phyloP scores from a whole-genome alignment of 2,113 vertebrate genomes.

The Trematomus loennbergii region DNA sequence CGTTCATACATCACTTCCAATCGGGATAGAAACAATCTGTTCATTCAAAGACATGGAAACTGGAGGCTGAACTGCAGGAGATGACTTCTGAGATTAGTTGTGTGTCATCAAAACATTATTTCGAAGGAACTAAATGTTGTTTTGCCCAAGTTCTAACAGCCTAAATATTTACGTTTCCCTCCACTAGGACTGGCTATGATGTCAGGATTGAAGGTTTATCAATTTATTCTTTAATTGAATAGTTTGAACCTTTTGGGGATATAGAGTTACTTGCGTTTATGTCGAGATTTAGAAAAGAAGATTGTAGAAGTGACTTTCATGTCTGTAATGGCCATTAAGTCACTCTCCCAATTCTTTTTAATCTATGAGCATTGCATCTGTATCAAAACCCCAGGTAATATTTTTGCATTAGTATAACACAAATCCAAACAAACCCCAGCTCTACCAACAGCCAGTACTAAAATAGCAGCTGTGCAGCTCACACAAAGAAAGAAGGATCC shows the following conservation, averaged over 20 bases:
- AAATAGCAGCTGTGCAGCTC: conserved; percentile 1
- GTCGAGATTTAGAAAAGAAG: too few species aligned
- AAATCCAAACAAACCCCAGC: neutral
- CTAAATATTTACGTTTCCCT: neutral
- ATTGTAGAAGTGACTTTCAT: too few species aligned
- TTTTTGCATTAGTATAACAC: too few species aligned
- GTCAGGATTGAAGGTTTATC: neutral
- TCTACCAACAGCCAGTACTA: neutral
- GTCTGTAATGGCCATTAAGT: neutral
- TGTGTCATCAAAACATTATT: conserved; percentile 1
- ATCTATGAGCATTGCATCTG: neutral
- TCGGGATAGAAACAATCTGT: conserved; percentile 37
- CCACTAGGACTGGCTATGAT: neutral
- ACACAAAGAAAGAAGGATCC: neutral
- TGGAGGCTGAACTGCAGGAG: neutral
- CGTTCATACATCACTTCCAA: conserved; percentile 33
- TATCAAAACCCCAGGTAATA: too few species aligned
- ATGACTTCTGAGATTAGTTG: conserved; percentile 16
- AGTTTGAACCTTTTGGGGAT: too few species aligned
- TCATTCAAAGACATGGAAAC: conserved; percentile 17
- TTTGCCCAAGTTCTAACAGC: neutral
- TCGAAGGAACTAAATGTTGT: neutral
- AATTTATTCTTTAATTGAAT: too few species aligned
- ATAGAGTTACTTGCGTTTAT: too few species aligned
- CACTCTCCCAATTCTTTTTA: neutral